These are phyloP conservation scores for Agrotis segetum DNA, from an alignment of 2,888 invertebrate species.

Conservation along the genomic window DNA sequence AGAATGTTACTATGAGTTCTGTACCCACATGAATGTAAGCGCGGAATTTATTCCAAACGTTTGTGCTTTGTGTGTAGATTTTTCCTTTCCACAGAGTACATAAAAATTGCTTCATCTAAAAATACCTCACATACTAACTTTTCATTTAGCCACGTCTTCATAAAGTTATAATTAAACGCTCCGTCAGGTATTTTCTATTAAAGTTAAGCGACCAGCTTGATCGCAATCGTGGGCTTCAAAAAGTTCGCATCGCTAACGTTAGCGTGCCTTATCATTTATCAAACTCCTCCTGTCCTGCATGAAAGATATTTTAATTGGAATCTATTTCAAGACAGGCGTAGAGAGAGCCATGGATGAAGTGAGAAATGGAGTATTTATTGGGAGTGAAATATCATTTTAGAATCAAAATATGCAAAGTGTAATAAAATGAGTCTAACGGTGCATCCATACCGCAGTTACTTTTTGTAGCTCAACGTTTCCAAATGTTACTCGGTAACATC, in stretches of 20 bases:
- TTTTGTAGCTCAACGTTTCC: too few relatives aligned
- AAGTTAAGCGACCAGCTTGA: constrained; percentile 43
- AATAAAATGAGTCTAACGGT: background rate
- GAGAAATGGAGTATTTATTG: constrained; percentile 22
- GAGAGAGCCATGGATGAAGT: constrained; percentile 7
- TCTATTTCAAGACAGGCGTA: constrained; percentile 57
- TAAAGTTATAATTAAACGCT: constrained; percentile 58
- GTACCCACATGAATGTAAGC: too few relatives aligned
- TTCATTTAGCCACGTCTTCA: constrained; percentile 31
- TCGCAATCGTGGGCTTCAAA: constrained; percentile 50
- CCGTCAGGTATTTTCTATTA: constrained; percentile 57
- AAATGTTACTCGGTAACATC: too few relatives aligned
- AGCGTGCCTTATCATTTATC: constrained; percentile 65
- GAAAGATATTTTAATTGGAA: constrained; percentile 65
- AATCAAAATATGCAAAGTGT: background rate
- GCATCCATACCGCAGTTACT: too few relatives aligned
- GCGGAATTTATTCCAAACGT: too few relatives aligned
- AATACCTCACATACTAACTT: constrained; percentile 10
- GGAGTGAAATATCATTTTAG: background rate
- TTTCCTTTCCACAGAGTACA: too few relatives aligned
- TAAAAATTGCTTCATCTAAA: background rate
- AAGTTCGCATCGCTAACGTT: constrained; percentile 58
- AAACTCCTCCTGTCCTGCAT: constrained; percentile 52
- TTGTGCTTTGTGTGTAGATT: too few relatives aligned
- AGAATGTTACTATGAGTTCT: too few relatives aligned